Evolutionary conservation across 2,888 invertebrate species (phyloP).

Genomic region (Boloria selene): DNA sequence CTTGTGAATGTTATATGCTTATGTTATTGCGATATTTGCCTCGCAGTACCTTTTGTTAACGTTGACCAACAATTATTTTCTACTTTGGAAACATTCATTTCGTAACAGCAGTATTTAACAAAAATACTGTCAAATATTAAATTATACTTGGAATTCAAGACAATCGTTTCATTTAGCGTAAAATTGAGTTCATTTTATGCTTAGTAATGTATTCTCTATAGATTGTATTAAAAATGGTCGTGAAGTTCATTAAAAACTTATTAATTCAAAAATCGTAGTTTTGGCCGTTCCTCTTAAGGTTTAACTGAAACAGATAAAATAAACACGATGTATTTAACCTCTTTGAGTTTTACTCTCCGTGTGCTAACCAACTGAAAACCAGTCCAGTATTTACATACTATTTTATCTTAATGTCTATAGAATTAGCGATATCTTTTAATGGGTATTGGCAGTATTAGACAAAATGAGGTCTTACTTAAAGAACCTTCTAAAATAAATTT

Average conservation of each 20-base stretch:
- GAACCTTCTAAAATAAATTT: conserved; percentile 1
- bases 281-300: conserved; percentile 3
- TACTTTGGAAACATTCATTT: too few species aligned
- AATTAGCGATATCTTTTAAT: conserved; percentile 34
- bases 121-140: too few species aligned
- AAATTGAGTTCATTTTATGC: too few species aligned
- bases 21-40: conserved; percentile 2
- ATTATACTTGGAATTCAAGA: too few species aligned
- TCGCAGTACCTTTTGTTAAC: neutral
- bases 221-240: neutral
- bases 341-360: conserved; percentile 27
- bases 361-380: conserved; percentile 30
- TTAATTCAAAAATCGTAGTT: neutral
- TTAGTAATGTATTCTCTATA: too few species aligned
- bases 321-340: conserved; percentile 30
- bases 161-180: too few species aligned
- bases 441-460: conserved; percentile 28
- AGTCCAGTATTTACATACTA: conserved; percentile 36
- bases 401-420: conserved; percentile 35
- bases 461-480: conserved; percentile 13
- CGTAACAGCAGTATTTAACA: too few species aligned
- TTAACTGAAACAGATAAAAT: conserved; percentile 27
- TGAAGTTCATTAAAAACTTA: neutral
- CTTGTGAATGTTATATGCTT: conserved; percentile 21
- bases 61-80: too few species aligned